Evolutionary conservation across 2,797 vertebrate species (phyloP), one percentile per base, ranked within the genome.

Genomic region (Cuniculus paca): DNA sequence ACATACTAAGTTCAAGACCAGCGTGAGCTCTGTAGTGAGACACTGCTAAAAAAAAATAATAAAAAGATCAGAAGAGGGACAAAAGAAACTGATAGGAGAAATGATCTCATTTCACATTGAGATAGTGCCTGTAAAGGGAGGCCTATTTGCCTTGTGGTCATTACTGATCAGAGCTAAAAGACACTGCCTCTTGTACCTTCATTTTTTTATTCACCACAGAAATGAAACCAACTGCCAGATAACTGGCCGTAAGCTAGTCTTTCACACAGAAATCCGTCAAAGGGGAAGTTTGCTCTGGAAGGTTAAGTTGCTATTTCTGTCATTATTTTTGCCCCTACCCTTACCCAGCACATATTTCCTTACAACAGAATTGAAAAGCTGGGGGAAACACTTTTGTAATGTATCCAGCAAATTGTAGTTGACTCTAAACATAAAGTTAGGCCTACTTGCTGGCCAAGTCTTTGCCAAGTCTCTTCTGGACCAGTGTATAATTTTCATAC

Each of bases 131-230:
- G 0, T 82, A n/a, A 61, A 75, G 16, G 70, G 22, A 80, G 36
- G 20, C 24, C 17, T n/a, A 5, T 77, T 97, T 95, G 81, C 24
- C 31, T 52, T n/a, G 8, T 31, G 8, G 36, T 86, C 84, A 77
- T 54, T 63, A 10, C 52, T 89, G n/a, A 68, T 92, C 16, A 60
- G 22, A 56, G 75, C 70, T 28, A 72, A 22, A 34, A 84, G 8
- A 39, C 58, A 58, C 52, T 91, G 52, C 58, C 22, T 86, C 50
- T 74, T 74, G 6, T 56, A 60, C 31, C 13, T 5, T n/a, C 4
- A 45, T 87, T 88, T 96, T 96, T 87, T 86, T 68, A 39, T 79
- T 90, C 39, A 83, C 50, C 34, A 39, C 31, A 78, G 39, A 92
- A 84, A 39, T 80, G 26, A 95, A 87, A 54, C n/a, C 17, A 61